phyloP scores from a whole-genome alignment of 64 coral and sea anemone species.

The Dendrophyllia cribrosa region DNA sequence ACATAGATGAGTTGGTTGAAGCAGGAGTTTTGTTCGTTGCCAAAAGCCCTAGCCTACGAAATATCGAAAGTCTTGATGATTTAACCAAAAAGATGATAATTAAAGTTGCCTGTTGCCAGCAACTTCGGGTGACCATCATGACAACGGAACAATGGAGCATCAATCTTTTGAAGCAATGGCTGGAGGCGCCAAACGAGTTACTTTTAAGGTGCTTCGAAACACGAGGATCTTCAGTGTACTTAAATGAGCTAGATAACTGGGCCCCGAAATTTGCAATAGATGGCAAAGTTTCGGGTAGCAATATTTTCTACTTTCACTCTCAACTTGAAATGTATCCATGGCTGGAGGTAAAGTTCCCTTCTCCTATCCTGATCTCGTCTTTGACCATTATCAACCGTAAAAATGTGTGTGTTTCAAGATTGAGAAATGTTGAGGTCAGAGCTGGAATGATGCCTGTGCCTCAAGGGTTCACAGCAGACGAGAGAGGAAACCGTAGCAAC shows the following conservation, averaged over 20 bases:
- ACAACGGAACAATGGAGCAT: conserved; percentile 4
- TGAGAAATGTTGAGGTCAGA: conserved; percentile 23
- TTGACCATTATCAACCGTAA: conserved; percentile 1
- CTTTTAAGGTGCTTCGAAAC: not conserved
- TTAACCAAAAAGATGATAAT: conserved; percentile 9
- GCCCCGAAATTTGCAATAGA: not conserved
- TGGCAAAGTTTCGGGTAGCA: not conserved
- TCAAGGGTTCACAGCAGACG: not conserved
- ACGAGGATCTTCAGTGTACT: not conserved
- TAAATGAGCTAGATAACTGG: not conserved
- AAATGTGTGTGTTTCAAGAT: not conserved
- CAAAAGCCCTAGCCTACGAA: not conserved
- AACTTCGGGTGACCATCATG: not conserved
- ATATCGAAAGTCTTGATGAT: conserved; percentile 4
- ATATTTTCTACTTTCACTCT: not conserved
- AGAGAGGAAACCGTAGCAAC: not conserved
- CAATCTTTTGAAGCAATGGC: not conserved
- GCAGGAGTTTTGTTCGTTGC: conserved; percentile 1
- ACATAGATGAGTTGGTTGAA: not conserved
- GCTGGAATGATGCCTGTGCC: conserved; percentile 2
- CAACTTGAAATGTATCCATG: not conserved
- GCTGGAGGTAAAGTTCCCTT: conserved; percentile 21
- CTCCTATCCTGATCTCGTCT: not conserved
- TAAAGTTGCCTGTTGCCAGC: conserved; percentile 31
- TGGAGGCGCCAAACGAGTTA: not conserved